A percentile compares a stretch with the other conserved stretches of the same genome.
These are phyloP conservation scores for Verasper variegatus DNA, from an alignment of 2,113 vertebrate species.

Conservation along the genomic window DNA sequence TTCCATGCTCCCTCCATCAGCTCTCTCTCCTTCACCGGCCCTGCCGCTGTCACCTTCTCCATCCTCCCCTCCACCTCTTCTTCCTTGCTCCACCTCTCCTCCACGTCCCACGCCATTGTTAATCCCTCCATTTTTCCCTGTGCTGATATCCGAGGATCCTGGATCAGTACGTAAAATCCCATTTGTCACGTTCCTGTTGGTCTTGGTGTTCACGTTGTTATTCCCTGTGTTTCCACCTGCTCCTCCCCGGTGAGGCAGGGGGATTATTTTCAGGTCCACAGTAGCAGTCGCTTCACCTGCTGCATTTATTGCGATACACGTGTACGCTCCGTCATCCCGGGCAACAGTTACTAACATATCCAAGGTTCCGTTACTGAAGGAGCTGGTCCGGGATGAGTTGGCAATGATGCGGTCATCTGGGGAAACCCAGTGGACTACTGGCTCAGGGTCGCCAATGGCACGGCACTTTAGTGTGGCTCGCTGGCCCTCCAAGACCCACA, in stretches of 20 bases:
- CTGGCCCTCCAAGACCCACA: conserved; percentile 93
- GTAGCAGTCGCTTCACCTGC: conserved; percentile 90
- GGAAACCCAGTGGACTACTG: conserved; percentile 92
- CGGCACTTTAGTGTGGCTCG: conserved; percentile 88
- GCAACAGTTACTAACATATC: conserved; percentile 89
- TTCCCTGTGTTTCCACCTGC: no score
- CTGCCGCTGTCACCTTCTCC: conserved; percentile 37
- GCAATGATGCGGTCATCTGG: conserved; percentile 90
- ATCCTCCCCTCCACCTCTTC: conserved; percentile 38
- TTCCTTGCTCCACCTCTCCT: conserved; percentile 62
- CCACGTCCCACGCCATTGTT: conserved; percentile 61
- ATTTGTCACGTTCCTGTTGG: conserved; percentile 70
- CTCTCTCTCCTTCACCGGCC: conserved; percentile 58
- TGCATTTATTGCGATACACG: conserved; percentile 92
- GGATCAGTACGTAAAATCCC: conserved; percentile 78
- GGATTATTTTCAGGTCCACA: conserved; percentile 90
- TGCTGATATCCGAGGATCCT: conserved; percentile 80
- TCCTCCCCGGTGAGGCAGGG: conserved; percentile 91
- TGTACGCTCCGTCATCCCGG: conserved; percentile 89
- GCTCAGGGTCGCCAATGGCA: conserved; percentile 89
- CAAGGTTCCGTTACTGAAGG: conserved; percentile 91
- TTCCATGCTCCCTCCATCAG: conserved; percentile 61
- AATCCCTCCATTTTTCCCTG: conserved; percentile 76
- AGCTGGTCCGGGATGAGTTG: conserved; percentile 87
- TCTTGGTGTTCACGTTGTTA: conserved; percentile 67